Evolutionary conservation across 2,888 invertebrate species (phyloP).

Genomic region (Lasioglossum calceatum): DNA sequence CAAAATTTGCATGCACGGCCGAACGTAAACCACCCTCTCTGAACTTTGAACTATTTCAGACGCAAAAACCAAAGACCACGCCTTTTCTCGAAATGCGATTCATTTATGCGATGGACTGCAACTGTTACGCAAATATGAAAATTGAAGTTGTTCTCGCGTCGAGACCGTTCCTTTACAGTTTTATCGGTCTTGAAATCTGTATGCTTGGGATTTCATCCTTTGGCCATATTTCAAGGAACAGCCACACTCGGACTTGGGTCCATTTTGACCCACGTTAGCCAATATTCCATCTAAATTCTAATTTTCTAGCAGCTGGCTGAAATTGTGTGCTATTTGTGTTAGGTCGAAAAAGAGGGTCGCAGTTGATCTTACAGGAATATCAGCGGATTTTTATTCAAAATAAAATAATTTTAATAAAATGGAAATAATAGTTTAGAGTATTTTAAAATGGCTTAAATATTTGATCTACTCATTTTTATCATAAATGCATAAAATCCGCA

Average conservation of each 20-base stretch:
- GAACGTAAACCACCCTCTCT: conserved; percentile 57
- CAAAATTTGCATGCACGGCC: conserved; percentile 68
- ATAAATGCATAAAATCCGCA: background rate
- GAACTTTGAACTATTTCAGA: conserved; percentile 60
- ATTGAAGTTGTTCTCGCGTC: conserved; percentile 27
- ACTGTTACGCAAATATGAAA: conserved; percentile 18
- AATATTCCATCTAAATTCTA: background rate
- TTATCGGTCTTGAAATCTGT: conserved; percentile 40
- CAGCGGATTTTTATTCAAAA: background rate
- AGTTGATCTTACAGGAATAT: background rate
- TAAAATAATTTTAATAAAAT: background rate
- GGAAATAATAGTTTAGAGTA: background rate
- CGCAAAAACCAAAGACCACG: conserved; percentile 42
- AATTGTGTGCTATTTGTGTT: background rate
- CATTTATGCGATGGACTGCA: conserved; percentile 32
- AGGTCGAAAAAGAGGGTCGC: background rate
- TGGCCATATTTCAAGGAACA: conserved; percentile 36
- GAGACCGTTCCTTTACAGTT: conserved; percentile 23
- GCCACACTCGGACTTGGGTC: background rate
- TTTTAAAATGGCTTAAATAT: background rate
- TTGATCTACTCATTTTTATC: background rate
- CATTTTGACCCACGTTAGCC: background rate
- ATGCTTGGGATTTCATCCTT: background rate
- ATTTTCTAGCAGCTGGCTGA: background rate
- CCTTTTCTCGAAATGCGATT: conserved; percentile 52